These are phyloP conservation scores for Paragorgia papillata DNA, from an alignment of 92 coral and sea anemone species.

Conservation along the genomic window DNA sequence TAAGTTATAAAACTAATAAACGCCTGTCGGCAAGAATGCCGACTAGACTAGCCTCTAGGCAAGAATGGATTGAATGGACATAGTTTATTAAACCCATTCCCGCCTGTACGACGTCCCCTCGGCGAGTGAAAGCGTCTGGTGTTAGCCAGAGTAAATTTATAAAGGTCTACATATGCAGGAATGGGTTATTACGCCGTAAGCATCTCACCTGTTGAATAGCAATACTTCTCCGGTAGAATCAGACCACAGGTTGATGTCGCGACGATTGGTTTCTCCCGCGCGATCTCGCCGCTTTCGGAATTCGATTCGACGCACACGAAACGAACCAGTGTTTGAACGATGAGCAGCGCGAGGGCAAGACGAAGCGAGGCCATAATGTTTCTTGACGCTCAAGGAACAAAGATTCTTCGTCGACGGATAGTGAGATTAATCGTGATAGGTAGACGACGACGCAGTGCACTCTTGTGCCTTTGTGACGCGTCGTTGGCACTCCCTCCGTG, in stretches of 20 bases:
- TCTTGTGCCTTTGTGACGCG: conserved; percentile 23
- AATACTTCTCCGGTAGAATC: not conserved
- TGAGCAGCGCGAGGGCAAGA: conserved; percentile 6
- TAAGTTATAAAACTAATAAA: too few relatives aligned
- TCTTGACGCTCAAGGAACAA: not conserved
- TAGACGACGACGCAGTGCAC: not conserved
- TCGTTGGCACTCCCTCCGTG: conserved; percentile 34
- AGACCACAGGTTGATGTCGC: conserved; percentile 28
- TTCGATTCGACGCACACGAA: not conserved
- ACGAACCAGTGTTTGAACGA: conserved; percentile 1
- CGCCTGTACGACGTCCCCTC: too few relatives aligned
- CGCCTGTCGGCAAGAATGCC: too few relatives aligned
- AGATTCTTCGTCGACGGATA: not conserved
- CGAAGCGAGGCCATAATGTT: not conserved
- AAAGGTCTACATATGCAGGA: too few relatives aligned
- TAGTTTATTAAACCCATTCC: too few relatives aligned
- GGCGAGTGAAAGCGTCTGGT: too few relatives aligned
- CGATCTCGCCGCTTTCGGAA: conserved; percentile 18
- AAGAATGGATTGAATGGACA: too few relatives aligned
- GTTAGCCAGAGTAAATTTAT: too few relatives aligned
- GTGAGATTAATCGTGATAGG: not conserved
- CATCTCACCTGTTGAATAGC: conserved; percentile 23
- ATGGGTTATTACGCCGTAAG: too few relatives aligned
- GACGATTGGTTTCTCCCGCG: conserved; percentile 26
- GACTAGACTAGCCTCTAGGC: too few relatives aligned